phyloP scores from a whole-genome alignment of 2,797 vertebrate genomes.

The Avahi laniger region DNA sequence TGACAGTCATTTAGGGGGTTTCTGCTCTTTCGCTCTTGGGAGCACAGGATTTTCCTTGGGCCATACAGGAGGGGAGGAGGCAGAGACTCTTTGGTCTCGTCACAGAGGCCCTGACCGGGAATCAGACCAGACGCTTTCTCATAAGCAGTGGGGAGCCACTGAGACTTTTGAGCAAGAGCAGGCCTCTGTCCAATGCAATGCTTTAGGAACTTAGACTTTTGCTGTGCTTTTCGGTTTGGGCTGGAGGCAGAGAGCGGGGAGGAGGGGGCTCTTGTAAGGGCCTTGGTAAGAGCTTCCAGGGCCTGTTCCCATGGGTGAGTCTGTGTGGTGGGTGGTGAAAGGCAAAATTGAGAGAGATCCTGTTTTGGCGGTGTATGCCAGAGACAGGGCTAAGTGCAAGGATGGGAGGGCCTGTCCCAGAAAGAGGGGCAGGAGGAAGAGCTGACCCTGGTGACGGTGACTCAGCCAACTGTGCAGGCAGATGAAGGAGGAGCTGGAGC shows the following conservation, averaged over 20 bases:
- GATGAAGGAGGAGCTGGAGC: background rate
- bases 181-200: too few relatives aligned
- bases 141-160: background rate
- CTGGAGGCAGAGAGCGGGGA: background rate
- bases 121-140: accelerated
- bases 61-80: background rate
- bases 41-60: background rate
- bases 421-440: background rate
- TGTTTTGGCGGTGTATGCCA: background rate
- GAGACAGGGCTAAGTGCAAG: background rate
- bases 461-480: background rate
- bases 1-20: background rate
- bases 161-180: background rate
- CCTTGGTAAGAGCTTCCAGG: background rate
- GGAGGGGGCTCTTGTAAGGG: background rate
- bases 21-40: background rate
- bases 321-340: background rate
- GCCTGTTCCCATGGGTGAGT: background rate
- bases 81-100: background rate
- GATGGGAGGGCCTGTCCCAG: background rate
- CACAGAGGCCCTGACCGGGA: background rate
- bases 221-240: background rate
- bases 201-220: background rate
- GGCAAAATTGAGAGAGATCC: background rate
- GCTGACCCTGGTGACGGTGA: background rate